Percentiles rank a stretch among this genome's conserved stretches.
These are phyloP conservation scores for Syngnathus rostellatus DNA, from an alignment of 2,797 vertebrate species.

Conservation along the genomic window DNA sequence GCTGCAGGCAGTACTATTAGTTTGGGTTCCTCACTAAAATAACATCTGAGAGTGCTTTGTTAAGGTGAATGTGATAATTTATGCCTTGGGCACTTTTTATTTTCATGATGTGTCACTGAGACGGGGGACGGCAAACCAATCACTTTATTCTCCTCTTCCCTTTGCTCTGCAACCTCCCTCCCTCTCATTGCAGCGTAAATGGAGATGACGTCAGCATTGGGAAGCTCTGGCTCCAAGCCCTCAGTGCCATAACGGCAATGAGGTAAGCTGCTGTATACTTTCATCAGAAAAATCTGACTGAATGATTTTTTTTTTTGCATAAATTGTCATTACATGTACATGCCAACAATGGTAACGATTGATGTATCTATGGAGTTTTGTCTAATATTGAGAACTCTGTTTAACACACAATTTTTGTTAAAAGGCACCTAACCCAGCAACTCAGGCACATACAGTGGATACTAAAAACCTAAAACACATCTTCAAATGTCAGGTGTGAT, in stretches of 20 bases:
- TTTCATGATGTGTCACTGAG: constrained; percentile 74
- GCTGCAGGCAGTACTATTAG: constrained; percentile 62
- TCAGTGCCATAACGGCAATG: constrained; percentile 64
- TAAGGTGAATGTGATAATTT: constrained; percentile 76
- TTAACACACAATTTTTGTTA: neutral
- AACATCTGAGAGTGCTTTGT: constrained; percentile 68
- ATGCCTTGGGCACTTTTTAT: constrained; percentile 66
- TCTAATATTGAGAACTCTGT: neutral
- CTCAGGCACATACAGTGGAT: neutral
- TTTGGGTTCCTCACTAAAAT: constrained; percentile 69
- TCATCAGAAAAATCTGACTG: constrained; percentile 28
- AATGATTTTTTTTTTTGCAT: constrained; percentile 12
- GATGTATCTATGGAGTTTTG: neutral
- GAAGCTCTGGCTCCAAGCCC: constrained; percentile 66
- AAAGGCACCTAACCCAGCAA: neutral
- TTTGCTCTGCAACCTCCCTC: constrained; percentile 14
- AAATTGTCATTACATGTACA: neutral
- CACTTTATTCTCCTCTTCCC: constrained; percentile 58
- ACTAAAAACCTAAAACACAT: neutral
- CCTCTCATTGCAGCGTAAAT: constrained; percentile 53
- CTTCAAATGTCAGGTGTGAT: neutral
- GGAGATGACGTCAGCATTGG: constrained; percentile 72
- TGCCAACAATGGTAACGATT: neutral
- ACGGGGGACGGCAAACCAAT: constrained; percentile 68
- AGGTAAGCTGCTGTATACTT: constrained; percentile 51